Base-by-base conservation (phyloP, 2,113 vertebrate species). In the Dissostichus mawsoni region DNA sequence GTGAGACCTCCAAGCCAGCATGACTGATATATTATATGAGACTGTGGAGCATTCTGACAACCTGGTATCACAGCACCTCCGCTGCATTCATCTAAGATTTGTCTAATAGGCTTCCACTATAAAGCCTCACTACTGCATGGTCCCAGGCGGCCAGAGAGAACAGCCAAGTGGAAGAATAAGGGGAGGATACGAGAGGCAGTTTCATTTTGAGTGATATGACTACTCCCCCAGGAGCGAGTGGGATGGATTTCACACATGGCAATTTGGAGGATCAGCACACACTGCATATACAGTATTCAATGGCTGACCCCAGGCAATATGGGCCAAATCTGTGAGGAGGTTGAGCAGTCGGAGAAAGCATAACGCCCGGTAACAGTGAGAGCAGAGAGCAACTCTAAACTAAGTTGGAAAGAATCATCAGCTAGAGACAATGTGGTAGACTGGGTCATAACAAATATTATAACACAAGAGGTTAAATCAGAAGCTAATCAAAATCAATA, bases 1-100 rank as follows among this genome's bases (percentile, higher is more conserved):
- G 76, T 58, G 84, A 79, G 75, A 83, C 69, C 89, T 76, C 81
- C 89, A 92, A 94, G 92, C 90, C 90, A 73, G 92, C 94, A 94
- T 94, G 93, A 95, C 95, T 94, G 94, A 94, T 95, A 94, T 92
- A 93, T 95, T 95, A 94, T 94, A 94, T 87, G 88, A 85, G 83
- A 79, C 75, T 83, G 87, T 80, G 88, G 87, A 84, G 87, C 82
- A 80, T 69, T 70, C 72, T 94, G 92, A 94, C 93, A 94, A 92
- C 89, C 89, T 90, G 90, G 89, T 90, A 91, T 92, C 87, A 86
- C 66, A 82, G 90, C 76, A 92, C 89, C 86, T 93, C 89, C 23
- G 69, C 86, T 77, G 81, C 85, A 88, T 89, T 92, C 90, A 87
- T 88, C 85, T 87, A 92, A 92, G 82, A 94, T 94, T 93, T 94